Base-by-base conservation (phyloP, 2,888 invertebrate genomes). In the Nasonia oneida region DNA sequence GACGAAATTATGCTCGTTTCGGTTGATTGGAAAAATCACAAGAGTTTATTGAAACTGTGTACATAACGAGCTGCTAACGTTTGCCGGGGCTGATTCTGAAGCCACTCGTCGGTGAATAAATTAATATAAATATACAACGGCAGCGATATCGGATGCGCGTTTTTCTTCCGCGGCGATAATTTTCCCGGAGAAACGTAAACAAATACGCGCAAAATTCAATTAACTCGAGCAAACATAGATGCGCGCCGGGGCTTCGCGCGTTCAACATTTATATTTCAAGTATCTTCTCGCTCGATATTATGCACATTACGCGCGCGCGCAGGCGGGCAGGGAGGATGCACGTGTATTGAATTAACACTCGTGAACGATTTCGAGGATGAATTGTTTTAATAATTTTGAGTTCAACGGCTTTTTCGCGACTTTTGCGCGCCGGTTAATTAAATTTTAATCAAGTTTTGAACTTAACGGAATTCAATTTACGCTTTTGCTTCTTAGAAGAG, bases 401-500 rank as follows among this genome's bases (percentile, higher is more conserved):
- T 42, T 77, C n/a, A 6, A 61, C 8, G 15, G 47, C 39, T 47
- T 53, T 53, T 53, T 64, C 23, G 37, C 14, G 15, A 64, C 37
- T 61, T 78, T 37, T 37, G 3, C 37, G 71, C n/a, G 61, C n/a
- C 23, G 18, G 75, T 75, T 80, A 53, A 84, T 80, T 84, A 80
- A 53, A 80, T 80, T 80, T 84, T 74, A 74, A 84, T 75, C 73
- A 74, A 80, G 39, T 80, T 84, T 39, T n/a, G 8, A 74, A 84
- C 47, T 67, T 53, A 23, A 53, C 47, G 23, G 33, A 18, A 75
- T 74, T 80, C 29, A 67, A 74, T 53, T 75, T 42, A 67, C 75
- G 23, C 57, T 80, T 23, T 80, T 57, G 23, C 57, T 37, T 23
- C 37, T 42, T 57, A 23, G 37, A 64, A 82, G 67, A 14, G 50